Conservation (phyloP, 2,888 invertebrate genomes). For the Tenthredo mesomela region DNA sequence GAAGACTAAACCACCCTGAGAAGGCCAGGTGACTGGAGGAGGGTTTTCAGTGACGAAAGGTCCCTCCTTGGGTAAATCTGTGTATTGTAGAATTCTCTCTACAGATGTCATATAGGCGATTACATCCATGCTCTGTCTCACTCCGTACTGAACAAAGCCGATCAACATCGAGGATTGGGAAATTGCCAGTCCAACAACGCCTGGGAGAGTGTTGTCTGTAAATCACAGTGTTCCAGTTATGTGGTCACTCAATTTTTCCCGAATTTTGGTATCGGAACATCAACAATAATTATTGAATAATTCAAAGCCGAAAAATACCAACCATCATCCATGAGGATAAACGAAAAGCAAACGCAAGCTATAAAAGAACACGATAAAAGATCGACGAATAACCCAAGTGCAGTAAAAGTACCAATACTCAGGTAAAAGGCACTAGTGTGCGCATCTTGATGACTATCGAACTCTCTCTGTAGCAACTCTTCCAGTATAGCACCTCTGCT, state of each 20-base stretch:
- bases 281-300: too few species aligned
- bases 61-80: conserved; percentile 85
- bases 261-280: too few species aligned
- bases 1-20: conserved; percentile 85
- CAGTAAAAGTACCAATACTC: conserved; percentile 82
- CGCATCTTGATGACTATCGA: conserved; percentile 85
- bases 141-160: conserved; percentile 89
- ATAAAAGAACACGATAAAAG: conserved; percentile 85
- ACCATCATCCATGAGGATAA: conserved; percentile 82
- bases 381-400: conserved; percentile 89
- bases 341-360: conserved; percentile 82
- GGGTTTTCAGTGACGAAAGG: background rate
- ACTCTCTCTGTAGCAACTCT: conserved; percentile 85
- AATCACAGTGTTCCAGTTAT: background rate
- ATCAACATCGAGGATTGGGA: conserved; percentile 86
- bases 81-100: conserved; percentile 90
- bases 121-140: conserved; percentile 88
- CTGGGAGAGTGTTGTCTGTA: conserved; percentile 80
- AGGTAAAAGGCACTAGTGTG: conserved; percentile 87
- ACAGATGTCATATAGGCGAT: conserved; percentile 88
- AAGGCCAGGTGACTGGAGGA: conserved; percentile 88
- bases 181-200: conserved; percentile 86
- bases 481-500: conserved; percentile 85
- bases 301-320: background rate
- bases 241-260: too few species aligned